phyloP scores from a whole-genome alignment of 2,797 vertebrate species.

The Acipenser oxyrinchus region DNA sequence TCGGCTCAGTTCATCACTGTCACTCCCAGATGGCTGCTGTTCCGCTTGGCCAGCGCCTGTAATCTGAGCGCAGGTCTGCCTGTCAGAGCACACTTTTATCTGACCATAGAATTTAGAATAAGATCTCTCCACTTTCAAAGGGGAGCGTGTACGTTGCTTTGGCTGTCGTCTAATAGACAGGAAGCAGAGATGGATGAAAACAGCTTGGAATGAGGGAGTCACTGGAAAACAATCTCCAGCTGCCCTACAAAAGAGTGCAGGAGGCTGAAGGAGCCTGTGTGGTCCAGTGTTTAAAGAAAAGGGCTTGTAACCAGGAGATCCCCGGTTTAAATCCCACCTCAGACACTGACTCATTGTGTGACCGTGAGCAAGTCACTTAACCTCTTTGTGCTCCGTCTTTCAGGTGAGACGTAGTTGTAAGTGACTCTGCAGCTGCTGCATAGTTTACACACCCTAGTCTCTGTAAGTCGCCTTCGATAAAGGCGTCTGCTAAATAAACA shows the following conservation, averaged over 20 bases:
- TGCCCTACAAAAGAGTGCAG: slow-evolving; percentile 1
- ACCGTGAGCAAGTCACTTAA: too few species aligned
- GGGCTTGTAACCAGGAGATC: too few species aligned
- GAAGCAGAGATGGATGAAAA: background rate
- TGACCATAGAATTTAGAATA: slow-evolving; percentile 13
- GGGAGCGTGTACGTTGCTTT: background rate
- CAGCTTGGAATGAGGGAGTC: slow-evolving; percentile 8
- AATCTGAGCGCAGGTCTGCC: slow-evolving; percentile 34
- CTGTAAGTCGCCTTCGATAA: too few species aligned
- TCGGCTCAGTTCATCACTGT: slow-evolving; percentile 31
- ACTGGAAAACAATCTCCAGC: slow-evolving; percentile 2
- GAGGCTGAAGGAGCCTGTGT: background rate
- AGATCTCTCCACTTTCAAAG: background rate
- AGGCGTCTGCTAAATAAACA: too few species aligned
- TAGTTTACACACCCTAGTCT: too few species aligned
- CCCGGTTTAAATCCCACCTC: too few species aligned
- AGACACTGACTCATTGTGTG: too few species aligned
- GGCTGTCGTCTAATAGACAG: background rate
- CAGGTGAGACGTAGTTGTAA: too few species aligned
- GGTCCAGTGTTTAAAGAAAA: too few species aligned
- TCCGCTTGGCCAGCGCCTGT: slow-evolving; percentile 50
- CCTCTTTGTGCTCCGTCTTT: too few species aligned
- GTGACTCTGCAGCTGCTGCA: too few species aligned
- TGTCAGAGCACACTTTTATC: slow-evolving; percentile 19
- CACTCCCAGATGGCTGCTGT: slow-evolving; percentile 57